These are phyloP conservation scores for Danionella dracula DNA, from an alignment of 2,797 vertebrate genomes.

Conservation along the genomic window DNA sequence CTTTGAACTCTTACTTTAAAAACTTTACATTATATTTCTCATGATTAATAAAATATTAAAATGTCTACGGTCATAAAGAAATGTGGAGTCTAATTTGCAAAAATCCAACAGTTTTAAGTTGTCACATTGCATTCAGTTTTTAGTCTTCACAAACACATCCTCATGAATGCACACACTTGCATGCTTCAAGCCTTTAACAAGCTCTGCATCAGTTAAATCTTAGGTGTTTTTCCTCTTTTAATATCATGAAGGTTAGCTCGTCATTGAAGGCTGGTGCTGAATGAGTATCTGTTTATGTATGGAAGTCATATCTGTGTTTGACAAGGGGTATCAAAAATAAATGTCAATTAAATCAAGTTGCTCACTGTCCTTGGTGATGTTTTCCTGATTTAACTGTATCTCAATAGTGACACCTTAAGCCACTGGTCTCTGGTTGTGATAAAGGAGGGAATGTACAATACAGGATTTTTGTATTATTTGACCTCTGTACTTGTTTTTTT, in stretches of 20 bases:
- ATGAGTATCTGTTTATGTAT: not conserved
- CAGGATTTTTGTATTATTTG: too few species aligned
- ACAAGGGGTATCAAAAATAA: not conserved
- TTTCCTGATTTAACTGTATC: constrained; percentile 26
- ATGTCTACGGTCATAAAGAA: not conserved
- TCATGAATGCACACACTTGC: too few species aligned
- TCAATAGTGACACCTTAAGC: constrained; percentile 6
- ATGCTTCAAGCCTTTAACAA: too few species aligned
- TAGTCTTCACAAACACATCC: too few species aligned
- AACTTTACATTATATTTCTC: too few species aligned
- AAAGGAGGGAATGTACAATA: not conserved
- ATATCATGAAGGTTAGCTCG: not conserved
- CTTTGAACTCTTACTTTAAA: too few species aligned
- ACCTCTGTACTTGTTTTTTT: too few species aligned
- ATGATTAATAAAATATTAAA: not conserved
- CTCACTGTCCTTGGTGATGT: constrained; percentile 14
- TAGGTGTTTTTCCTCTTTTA: not conserved
- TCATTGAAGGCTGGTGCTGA: not conserved
- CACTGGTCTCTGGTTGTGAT: not conserved
- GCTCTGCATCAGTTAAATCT: too few species aligned
- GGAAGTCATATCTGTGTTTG: not conserved
- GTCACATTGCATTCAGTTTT: too few species aligned
- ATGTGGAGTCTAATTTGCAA: too few species aligned
- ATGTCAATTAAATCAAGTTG: constrained; percentile 28
- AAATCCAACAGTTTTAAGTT: too few species aligned